Base-by-base conservation (phyloP, 2,888 invertebrate genomes). In the Carpatolechia fugitivella region DNA sequence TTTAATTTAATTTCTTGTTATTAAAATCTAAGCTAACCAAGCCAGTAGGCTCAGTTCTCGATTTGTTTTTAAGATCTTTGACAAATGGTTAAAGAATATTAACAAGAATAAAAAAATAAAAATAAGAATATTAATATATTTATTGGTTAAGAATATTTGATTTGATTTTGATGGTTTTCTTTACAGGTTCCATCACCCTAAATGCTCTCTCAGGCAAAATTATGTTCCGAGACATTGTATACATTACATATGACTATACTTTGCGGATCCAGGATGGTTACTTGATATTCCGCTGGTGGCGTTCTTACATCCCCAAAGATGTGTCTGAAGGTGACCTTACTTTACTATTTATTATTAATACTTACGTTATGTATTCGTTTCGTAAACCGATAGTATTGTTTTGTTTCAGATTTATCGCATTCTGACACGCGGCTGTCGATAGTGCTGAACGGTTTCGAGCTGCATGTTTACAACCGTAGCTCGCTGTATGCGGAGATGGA, bases 221-320 rank as follows among this genome's bases (percentile, higher is more conserved):
- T 53, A 99, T 99, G 99, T 98, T 99, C 82, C 93, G 98, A 56
- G 98, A 99, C 89, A 94, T 99, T 66, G 95, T 97, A 54, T 98
- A 97, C 75, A 96, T 98, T 58, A 98, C 96, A 61, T 96, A 97
- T 75, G 99, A 99, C 90, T 98, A 96, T 82, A 96, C 97, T 31
- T 83, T 98, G 40, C 92, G 98, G 62, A 94, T 98, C 62, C 98
- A 98, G 82, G 99, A 99, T 90, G 99, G 99, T 1, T 98, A 98
- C 92, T 92, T 98, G 61, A 97, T 99, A 85, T 99, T 99, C 87
- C 93, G 98, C 50, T 99, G 98, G 97, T 99, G 99, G 99, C 92
- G 97, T 61, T 96, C 97, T 33, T 98, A 98, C 80, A 95, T 98
- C 51, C 97, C 97, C 49, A 98, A 97, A 85, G 97, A 98, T 91